Evolutionary conservation across 2,113 vertebrate genomes (phyloP).

Genomic region (Platysteira castanea): DNA sequence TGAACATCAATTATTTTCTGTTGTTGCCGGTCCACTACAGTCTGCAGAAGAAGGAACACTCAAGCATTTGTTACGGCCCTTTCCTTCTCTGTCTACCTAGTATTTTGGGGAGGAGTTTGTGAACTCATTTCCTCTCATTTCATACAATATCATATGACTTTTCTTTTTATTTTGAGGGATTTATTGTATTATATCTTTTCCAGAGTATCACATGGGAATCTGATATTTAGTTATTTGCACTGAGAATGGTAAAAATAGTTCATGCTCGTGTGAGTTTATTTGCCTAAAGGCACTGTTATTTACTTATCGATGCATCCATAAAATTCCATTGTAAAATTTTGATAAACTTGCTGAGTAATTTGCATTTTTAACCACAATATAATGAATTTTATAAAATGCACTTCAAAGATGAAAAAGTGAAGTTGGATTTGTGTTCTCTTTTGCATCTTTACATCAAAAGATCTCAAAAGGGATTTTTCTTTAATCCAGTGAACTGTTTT

Average conservation of each 20-base stretch:
- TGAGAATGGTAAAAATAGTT: constrained; percentile 7
- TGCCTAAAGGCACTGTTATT: neutral
- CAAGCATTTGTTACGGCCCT: neutral
- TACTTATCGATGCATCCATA: neutral
- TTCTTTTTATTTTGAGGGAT: neutral
- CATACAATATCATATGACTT: neutral
- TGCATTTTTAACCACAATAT: neutral
- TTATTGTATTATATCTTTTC: neutral
- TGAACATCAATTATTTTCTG: neutral
- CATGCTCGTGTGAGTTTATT: neutral
- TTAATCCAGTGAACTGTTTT: neutral
- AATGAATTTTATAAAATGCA: neutral
- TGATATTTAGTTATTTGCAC: neutral
- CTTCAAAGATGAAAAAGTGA: neutral
- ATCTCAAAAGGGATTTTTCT: neutral
- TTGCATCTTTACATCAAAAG: neutral
- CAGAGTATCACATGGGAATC: neutral
- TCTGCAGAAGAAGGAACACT: neutral
- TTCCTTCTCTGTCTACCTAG: neutral
- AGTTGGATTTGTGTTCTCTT: neutral
- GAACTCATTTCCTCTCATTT: neutral
- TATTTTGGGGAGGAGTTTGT: neutral
- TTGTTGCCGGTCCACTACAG: neutral
- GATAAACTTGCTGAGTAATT: neutral
- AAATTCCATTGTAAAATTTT: neutral